Evolutionary conservation across 2,888 invertebrate species (phyloP), one percentile per base, ranked within the genome.

Genomic region (Blastobasis adustella): DNA sequence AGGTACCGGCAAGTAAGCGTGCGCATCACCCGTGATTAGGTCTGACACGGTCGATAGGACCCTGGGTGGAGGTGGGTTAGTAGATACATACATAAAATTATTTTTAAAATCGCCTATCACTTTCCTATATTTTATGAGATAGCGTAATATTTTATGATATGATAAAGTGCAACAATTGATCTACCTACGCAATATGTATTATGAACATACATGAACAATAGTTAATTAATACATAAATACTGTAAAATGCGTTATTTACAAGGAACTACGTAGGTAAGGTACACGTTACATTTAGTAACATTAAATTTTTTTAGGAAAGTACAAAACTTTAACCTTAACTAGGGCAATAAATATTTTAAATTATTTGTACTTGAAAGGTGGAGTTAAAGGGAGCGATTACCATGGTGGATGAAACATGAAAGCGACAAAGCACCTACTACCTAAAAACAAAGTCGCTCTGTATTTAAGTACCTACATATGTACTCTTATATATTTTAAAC

Each of bases 301-400:
- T 57, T 23, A 23, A 23, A 23, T 23, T 23, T 23, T 50, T n/a
- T 52, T 55, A 55, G 51, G 50, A 52, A 52, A 52, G 52, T 55
- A 55, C 47, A 53, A 50, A 51, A 49, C 5, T 8, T 49, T 52
- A 47, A 46, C 42, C 48, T 60, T 37, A 49, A 5, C 50, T 49
- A 10, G 45, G 54, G 52, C 50, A 59, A 60, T 59, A 59, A 61
- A 61, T 57, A 59, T 40, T 5, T 37, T 37, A 41, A 60, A 50
- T 55, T 23, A 23, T 76, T 76, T 74, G 76, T 76, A 76, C 75
- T 74, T 56, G 67, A 66, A 73, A 71, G 70, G 65, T 65, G 54
- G 23, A 23, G 3, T 23, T 23, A 23, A 23, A 23, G 23, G 23
- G 23, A 23, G 23, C 23, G 37, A 10, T 10, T 7, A 4, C 8